Base-by-base conservation (phyloP, 2,888 invertebrate genomes). In the Drosophila pullipes region DNA sequence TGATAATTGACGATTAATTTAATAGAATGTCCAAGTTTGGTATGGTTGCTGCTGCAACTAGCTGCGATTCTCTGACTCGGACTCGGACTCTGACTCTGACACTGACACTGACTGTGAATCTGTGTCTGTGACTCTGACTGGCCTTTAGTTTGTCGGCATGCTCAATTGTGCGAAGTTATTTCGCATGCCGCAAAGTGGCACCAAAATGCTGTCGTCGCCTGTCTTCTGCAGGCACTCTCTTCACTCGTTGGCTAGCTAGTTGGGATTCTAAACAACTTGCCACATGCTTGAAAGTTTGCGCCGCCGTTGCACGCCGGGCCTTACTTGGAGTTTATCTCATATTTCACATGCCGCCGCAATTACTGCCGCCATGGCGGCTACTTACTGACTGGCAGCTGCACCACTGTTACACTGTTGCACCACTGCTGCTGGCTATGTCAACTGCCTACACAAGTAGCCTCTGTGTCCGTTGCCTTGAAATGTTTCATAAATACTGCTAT, bases 271-370 rank as follows among this genome's bases (percentile, higher is more conserved):
- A 91, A 91, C 85, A 86, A 86, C 85, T 86, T 87, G 85, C 85
- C 85, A 86, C 91, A 86, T 89, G 85, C 85, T 89, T 85, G 88
- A 82, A 79, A 82, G 80, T 85, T 80, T 80, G 80, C 35, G 65
- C 9, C 37, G 71, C 63, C 52, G 66, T 33, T 53, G 73, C 64
- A 47, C 30, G 35, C 30, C 69, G 63, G 71, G 76, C 86, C 86
- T 80, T 90, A 90, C 89, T 91, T 86, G 91, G 90, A 90, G 90
- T 91, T 87, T 87, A 87, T 87, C 87, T 87, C 90, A 87, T 87
- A 87, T 91, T 87, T 87, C 87, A 87, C 87, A 87, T 87, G 87
- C 87, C 87, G 91, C 90, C 87, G 87, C 87, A 87, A 87, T 87
- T 87, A 87, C 87, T 87, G 91, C 89, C 78, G 81, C 83, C 78